phyloP scores from a whole-genome alignment of 2,797 vertebrate genomes.

The Clarias fuscus region DNA sequence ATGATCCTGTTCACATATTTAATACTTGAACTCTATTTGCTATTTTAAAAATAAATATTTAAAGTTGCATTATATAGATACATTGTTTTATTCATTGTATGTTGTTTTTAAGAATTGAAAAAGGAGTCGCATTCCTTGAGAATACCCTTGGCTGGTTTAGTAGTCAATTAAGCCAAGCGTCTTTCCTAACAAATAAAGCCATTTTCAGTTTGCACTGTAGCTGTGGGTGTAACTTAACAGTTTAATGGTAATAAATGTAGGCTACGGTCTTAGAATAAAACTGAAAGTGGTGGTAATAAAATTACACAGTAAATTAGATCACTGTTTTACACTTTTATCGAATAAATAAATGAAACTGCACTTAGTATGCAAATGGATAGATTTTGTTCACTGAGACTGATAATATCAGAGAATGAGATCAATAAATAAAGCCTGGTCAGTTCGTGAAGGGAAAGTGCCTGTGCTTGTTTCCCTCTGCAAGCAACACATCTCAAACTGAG shows the following conservation, averaged over 20 bases:
- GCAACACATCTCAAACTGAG: background rate
- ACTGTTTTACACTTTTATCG: background rate
- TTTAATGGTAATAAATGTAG: conserved; percentile 22
- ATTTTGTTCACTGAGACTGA: conserved; percentile 22
- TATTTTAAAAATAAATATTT: background rate
- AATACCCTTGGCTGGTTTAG: background rate
- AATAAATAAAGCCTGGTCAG: conserved; percentile 22
- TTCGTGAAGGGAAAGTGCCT: background rate
- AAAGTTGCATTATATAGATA: background rate
- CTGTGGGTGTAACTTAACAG: conserved; percentile 19
- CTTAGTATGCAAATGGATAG: conserved; percentile 27
- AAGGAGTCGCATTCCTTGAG: background rate
- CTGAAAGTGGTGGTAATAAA: conserved; percentile 16
- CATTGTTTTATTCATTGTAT: background rate
- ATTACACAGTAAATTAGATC: conserved; percentile 20
- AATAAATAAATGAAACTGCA: conserved; percentile 27
- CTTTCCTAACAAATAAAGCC: background rate
- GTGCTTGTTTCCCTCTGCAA: background rate
- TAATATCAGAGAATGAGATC: conserved; percentile 12
- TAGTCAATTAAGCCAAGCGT: background rate
- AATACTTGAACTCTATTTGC: background rate
- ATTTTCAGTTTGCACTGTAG: conserved; percentile 24
- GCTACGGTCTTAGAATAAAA: conserved; percentile 11
- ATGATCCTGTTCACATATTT: background rate
- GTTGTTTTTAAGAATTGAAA: background rate